Conservation (phyloP, 2,113 vertebrate genomes). For the Salvelinus namaycush region DNA sequence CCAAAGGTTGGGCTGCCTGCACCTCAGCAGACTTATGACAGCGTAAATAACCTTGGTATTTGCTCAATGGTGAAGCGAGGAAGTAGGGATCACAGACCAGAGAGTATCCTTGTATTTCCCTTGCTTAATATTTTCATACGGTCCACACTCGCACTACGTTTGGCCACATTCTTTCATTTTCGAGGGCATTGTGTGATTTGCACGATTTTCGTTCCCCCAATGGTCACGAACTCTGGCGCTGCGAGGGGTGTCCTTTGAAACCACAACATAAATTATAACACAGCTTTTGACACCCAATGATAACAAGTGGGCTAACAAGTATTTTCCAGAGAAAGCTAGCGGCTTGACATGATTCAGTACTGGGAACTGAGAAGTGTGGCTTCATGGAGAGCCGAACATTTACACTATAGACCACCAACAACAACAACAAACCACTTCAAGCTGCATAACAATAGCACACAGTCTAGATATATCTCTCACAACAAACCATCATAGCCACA, state of each 20-base stretch:
- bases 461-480: no score
- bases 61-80: constrained; percentile 48
- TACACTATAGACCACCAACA: no score
- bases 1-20: constrained; percentile 30
- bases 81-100: constrained; percentile 45
- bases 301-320: no score
- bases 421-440: no score
- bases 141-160: neutral
- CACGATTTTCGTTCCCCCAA: neutral
- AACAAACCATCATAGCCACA: no score
- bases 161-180: neutral
- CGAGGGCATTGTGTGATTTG: neutral
- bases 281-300: no score
- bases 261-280: neutral
- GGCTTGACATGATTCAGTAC: no score
- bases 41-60: constrained; percentile 66
- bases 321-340: no score
- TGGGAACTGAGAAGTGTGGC: no score
- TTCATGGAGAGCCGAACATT: no score
- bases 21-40: constrained; percentile 53
- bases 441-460: no score
- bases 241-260: neutral
- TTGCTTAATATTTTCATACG: constrained; percentile 3
- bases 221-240: neutral
- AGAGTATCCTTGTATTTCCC: constrained; percentile 47